phyloP scores from a whole-genome alignment of 2,797 vertebrate genomes.

The Dipus sagitta region DNA sequence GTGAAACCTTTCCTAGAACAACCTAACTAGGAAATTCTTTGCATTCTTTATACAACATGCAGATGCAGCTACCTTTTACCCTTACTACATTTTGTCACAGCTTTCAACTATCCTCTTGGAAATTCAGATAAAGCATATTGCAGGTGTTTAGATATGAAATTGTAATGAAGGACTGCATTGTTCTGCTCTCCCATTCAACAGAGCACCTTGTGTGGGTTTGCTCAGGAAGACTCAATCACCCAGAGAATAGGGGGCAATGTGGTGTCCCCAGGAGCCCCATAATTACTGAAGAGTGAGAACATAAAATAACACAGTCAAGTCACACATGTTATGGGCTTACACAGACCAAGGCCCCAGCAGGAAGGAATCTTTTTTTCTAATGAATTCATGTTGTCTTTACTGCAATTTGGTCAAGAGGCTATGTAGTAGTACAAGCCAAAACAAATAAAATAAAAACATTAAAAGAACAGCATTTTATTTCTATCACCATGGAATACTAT shows the following conservation, averaged over 20 bases:
- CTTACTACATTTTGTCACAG: constrained; percentile 61
- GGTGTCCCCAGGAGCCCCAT: neutral
- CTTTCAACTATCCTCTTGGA: constrained; percentile 59
- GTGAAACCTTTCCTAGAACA: constrained; percentile 79
- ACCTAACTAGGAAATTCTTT: constrained; percentile 80
- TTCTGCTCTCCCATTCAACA: constrained; percentile 7
- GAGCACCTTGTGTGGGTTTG: neutral
- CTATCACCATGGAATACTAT: neutral
- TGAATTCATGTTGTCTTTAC: constrained; percentile 18
- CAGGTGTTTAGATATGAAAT: neutral
- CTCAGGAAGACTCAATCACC: neutral
- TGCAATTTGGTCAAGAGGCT: constrained; percentile 48
- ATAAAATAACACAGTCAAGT: constrained; percentile 52
- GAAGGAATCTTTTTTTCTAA: constrained; percentile 42
- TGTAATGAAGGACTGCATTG: constrained; percentile 54
- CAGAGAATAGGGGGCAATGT: neutral
- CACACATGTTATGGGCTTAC: neutral
- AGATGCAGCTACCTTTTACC: constrained; percentile 69
- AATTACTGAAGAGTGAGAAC: neutral
- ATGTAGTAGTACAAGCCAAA: neutral
- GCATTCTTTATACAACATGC: constrained; percentile 78
- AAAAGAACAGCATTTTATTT: neutral
- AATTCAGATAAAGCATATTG: constrained; percentile 25
- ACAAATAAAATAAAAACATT: neutral
- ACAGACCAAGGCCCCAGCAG: neutral